Evolutionary conservation across 64 coral and sea anemone species (phyloP).

Genomic region (Platygyra sinensis): DNA sequence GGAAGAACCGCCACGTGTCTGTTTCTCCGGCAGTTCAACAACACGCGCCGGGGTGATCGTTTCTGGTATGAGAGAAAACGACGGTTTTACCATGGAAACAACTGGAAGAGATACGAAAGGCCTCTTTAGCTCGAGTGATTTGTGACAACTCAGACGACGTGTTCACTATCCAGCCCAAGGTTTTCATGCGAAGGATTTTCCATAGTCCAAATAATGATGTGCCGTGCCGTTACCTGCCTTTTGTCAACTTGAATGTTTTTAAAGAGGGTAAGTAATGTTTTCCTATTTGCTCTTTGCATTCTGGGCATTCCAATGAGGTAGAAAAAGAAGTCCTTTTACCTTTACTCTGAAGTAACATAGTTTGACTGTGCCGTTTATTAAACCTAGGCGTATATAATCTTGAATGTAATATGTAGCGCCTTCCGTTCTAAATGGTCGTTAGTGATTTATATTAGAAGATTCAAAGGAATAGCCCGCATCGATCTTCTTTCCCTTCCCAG

Average conservation of each 20-base stretch:
- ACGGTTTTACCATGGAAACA: not conserved
- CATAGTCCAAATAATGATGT: not conserved
- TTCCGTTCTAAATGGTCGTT: no score
- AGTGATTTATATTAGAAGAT: no score
- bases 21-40: constrained; percentile 39
- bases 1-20: constrained; percentile 46
- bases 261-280: not conserved
- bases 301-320: no score
- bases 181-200: not conserved
- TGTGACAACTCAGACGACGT: constrained; percentile 1
- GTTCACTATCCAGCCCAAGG: not conserved
- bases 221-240: not conserved
- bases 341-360: no score
- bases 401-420: no score
- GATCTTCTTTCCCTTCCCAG: no score
- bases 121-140: not conserved
- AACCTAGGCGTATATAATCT: no score
- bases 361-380: no score
- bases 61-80: constrained; percentile 36
- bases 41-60: constrained; percentile 37
- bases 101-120: not conserved
- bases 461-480: no score
- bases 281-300: no score
- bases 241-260: not conserved
- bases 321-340: no score